phyloP scores from a whole-genome alignment of 2,888 invertebrate genomes.

The Mythimna loreyi region DNA sequence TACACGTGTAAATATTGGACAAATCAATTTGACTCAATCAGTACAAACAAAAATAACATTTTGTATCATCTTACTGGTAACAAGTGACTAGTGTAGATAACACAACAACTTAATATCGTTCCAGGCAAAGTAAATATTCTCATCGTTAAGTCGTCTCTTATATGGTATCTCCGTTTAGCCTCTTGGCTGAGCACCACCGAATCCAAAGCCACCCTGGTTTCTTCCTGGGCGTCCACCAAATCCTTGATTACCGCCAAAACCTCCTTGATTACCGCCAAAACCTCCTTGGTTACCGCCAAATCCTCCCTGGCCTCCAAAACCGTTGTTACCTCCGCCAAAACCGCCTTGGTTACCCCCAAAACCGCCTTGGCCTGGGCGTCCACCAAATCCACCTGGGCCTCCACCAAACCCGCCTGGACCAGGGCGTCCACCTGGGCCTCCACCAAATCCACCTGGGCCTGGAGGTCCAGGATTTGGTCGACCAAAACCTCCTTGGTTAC shows the following conservation, averaged over 20 bases:
- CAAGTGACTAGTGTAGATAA: background rate
- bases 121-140: background rate
- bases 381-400: conserved; percentile 4
- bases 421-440: conserved; percentile 29
- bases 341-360: conserved; percentile 13
- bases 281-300: conserved; percentile 9
- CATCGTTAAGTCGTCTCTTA: background rate
- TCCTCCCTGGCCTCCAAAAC: background rate
- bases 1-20: conserved; percentile 2
- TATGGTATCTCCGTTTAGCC: conserved; percentile 11
- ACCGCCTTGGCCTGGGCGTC: background rate
- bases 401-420: conserved; percentile 24
- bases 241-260: too few relatives aligned
- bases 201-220: conserved; percentile 15
- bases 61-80: background rate
- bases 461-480: background rate
- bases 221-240: background rate
- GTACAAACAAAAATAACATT: background rate
- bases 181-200: conserved; percentile 2
- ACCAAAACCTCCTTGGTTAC: conserved; percentile 8
- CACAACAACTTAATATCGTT: too few relatives aligned
- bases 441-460: background rate
- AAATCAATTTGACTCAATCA: background rate
- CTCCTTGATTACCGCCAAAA: conserved; percentile 6
- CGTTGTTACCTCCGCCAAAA: background rate